These are phyloP conservation scores for Dendroctonus valens DNA, from an alignment of 1,140 invertebrate genomes.

Conservation along the genomic window DNA sequence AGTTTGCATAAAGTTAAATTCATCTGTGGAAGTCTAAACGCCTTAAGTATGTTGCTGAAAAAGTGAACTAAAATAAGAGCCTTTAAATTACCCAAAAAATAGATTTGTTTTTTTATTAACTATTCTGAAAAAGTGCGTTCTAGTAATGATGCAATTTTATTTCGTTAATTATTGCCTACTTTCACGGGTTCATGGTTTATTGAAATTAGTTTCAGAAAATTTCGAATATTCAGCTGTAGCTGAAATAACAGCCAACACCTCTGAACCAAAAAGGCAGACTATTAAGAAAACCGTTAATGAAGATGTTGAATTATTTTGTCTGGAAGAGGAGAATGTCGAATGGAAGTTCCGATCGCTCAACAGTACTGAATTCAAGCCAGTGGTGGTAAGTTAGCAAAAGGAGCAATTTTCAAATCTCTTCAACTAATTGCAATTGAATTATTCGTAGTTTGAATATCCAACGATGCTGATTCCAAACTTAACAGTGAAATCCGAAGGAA, in stretches of 20 bases:
- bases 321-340: slow-evolving; percentile 14
- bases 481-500: slow-evolving; percentile 18
- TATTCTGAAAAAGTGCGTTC: no score
- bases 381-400: neutral
- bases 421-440: neutral
- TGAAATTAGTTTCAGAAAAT: slow-evolving; percentile 6
- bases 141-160: no score
- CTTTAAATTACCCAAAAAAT: no score
- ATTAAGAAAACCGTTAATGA: slow-evolving; percentile 10
- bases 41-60: no score
- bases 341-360: slow-evolving; percentile 20
- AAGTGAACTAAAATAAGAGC: no score
- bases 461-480: slow-evolving; percentile 16
- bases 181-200: no score
- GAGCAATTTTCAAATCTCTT: neutral
- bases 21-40: no score
- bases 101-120: no score
- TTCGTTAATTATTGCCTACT: no score
- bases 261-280: neutral
- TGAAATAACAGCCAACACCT: no score
- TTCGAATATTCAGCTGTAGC: neutral
- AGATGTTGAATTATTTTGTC: slow-evolving; percentile 14
- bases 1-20: no score
- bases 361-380: slow-evolving; percentile 3
- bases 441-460: slow-evolving; percentile 10